Evolutionary conservation across 1,140 invertebrate species (phyloP), one percentile per base, ranked within the genome.

Genomic region (Apolygus lucorum): DNA sequence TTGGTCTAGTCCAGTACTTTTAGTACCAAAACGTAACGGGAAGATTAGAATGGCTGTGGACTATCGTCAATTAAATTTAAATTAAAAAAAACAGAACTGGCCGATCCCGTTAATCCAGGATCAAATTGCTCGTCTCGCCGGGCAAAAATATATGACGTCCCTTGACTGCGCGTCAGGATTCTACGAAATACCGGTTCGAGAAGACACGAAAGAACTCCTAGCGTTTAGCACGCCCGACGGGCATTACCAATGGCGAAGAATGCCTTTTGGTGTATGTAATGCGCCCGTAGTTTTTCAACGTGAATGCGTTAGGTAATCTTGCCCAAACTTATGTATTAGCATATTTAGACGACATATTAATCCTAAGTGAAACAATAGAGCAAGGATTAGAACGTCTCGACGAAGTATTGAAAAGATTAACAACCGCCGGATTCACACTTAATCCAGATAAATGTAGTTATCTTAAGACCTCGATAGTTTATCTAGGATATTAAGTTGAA

Each of bases 171-270:
- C 63, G 0, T 74, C 70, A 28, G 72, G 70, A 1, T 73, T 72
- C 63, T 79, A 78, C 71, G 81, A 85, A 71, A 73, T 84, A 13
- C 69, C 72, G 13, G 71, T 83, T 0, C 70, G 76, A 2, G 63
- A 70, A 62, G 71, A 77, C 0, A 77, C 78, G 24, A 78, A 74
- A 21, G 66, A 79, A 28, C 78, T 79, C 59, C 83, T 81, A 4
- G 78, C 34, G 8, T 49, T 49, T 49, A 49, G 8, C 17, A 11
- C 34, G 17, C 34, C 8, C 34, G 8, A 49, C 78, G 79, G 79
- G 26, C 67, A n/a, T 76, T 83, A 74, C 77, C 80, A 25, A 82
- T 82, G 72, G n/a, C n/a, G n/a, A n/a, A n/a, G n/a, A n/a, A n/a
- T n/a, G n/a, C n/a, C n/a, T n/a, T n/a, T n/a, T n/a, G 82, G 82